A percentile compares a stretch with the other conserved stretches of the same genome.
Evolutionary conservation across 2,797 vertebrate species (phyloP).

Genomic region (Euphonia xanthogaster): DNA sequence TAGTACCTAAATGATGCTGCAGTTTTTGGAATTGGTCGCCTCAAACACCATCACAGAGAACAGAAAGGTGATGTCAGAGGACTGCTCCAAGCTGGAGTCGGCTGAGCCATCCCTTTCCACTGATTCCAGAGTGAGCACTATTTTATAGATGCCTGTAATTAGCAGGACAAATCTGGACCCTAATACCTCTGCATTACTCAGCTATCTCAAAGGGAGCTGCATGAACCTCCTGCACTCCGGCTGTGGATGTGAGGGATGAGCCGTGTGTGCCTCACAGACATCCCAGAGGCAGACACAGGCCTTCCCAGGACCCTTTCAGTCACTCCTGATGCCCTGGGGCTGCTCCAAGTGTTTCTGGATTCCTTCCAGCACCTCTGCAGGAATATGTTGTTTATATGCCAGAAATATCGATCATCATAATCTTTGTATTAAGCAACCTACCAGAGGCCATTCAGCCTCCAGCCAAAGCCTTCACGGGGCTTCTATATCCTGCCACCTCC

Average conservation of each 20-base stretch:
- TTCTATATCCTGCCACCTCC: background rate
- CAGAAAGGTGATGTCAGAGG: background rate
- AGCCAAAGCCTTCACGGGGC: background rate
- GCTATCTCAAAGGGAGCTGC: background rate
- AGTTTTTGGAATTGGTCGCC: background rate
- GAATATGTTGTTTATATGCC: background rate
- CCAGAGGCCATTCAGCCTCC: background rate
- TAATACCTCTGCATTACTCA: background rate
- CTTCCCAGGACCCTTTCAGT: background rate
- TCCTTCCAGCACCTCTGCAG: background rate
- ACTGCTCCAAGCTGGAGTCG: background rate
- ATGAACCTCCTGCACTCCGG: background rate
- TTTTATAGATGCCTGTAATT: background rate
- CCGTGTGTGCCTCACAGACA: rapidly evolving
- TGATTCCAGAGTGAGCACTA: background rate
- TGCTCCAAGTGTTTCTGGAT: background rate
- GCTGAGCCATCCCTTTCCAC: background rate
- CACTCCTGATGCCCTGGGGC: background rate
- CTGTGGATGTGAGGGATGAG: background rate
- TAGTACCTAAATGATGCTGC: background rate
- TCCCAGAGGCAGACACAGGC: background rate
- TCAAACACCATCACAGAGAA: background rate
- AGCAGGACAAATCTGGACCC: background rate
- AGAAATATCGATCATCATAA: background rate
- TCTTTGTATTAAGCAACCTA: background rate